Evolutionary conservation across 2,113 vertebrate genomes (phyloP).

Genomic region (Macheiramphus alcinus): DNA sequence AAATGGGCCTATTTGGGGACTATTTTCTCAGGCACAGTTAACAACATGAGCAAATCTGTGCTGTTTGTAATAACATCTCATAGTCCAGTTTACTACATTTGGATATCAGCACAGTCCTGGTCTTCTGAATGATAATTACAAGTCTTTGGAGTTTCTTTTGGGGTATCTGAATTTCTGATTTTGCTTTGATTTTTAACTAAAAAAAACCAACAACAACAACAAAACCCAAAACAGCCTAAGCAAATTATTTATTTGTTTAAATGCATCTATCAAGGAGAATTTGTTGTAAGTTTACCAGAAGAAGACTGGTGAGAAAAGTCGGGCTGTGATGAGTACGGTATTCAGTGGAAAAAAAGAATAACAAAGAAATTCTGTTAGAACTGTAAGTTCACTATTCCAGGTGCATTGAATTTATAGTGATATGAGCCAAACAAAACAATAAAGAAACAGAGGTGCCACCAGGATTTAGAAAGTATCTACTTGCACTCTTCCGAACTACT

Average conservation of each 20-base stretch:
- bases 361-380: not conserved
- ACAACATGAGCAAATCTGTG: not conserved
- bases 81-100: not conserved
- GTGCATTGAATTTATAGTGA: not conserved
- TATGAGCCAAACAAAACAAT: not conserved
- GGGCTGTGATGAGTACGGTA: not conserved
- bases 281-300: not conserved
- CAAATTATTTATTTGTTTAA: not conserved
- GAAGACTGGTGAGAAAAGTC: not conserved
- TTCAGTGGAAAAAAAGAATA: not conserved
- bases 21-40: not conserved
- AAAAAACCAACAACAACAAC: not conserved
- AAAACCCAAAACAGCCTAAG: not conserved
- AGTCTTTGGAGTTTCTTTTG: not conserved
- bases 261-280: not conserved
- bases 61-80: not conserved
- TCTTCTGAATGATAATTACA: not conserved
- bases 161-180: not conserved
- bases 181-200: not conserved
- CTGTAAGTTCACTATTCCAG: not conserved
- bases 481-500: not conserved
- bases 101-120: not conserved
- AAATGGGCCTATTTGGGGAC: not conserved
- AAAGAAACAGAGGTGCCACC: not conserved
- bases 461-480: not conserved